A percentile compares a stretch with the other conserved stretches of the same genome.
Conservation (phyloP, 1,140 invertebrate species). For the Caenorhabditis latens region DNA sequence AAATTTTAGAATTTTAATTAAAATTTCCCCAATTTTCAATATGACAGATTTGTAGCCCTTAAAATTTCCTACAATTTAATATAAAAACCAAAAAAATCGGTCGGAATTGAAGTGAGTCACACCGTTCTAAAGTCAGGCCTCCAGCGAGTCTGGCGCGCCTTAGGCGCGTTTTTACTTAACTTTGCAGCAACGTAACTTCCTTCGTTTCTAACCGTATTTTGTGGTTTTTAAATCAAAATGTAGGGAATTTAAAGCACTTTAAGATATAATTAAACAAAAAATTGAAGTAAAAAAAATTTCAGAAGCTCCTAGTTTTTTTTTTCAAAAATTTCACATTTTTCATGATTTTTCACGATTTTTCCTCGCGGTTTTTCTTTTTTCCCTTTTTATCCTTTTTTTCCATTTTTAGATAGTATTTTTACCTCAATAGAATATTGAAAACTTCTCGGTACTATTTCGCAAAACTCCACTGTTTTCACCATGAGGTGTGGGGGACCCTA, state of each 20-base stretch:
- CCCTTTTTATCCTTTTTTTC: neutral
- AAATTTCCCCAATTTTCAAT: neutral
- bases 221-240: no score
- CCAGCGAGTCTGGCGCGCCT: no score
- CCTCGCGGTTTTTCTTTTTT: neutral
- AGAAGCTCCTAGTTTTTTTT: no score
- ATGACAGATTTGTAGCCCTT: neutral
- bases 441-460: constrained; percentile 26
- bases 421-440: constrained; percentile 40
- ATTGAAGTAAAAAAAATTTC: no score
- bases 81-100: neutral
- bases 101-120: neutral
- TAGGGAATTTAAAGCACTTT: no score
- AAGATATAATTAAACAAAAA: no score
- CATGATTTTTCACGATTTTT: neutral
- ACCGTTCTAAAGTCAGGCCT: neutral
- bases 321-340: neutral
- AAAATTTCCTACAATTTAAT: neutral
- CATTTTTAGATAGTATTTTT: neutral
- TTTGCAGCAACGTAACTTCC: no score
- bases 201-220: no score
- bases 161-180: no score
- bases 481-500: neutral
- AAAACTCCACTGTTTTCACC: constrained; percentile 49
- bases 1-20: neutral